Evolutionary conservation across 2,113 vertebrate species (phyloP).

Genomic region (Alouatta palliata): DNA sequence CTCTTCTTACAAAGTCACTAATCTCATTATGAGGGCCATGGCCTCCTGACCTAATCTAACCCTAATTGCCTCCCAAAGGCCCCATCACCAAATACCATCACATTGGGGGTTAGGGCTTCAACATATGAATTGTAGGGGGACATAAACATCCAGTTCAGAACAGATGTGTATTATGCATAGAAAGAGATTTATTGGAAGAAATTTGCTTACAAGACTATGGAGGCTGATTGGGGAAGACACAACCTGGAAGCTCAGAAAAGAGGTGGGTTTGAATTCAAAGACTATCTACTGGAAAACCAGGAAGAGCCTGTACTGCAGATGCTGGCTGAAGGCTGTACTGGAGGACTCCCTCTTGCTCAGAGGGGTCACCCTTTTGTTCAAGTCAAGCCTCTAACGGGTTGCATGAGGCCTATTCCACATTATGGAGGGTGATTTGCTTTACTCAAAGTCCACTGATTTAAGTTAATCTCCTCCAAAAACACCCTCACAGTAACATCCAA

Average conservation of each 20-base stretch:
- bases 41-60: neutral
- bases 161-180: neutral
- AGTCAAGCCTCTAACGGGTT: neutral
- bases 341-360: neutral
- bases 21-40: neutral
- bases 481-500: neutral
- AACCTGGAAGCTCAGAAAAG: neutral
- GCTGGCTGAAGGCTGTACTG: neutral
- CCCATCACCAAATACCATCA: too few relatives aligned
- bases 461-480: neutral
- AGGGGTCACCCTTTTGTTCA: neutral
- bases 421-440: neutral
- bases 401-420: too few relatives aligned
- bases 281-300: neutral
- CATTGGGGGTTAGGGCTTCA: too few relatives aligned
- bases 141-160: too few relatives aligned
- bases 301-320: neutral
- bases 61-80: too few relatives aligned
- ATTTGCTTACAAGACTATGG: neutral
- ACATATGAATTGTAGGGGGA: too few relatives aligned
- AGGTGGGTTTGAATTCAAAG: neutral
- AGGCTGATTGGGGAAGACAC: neutral
- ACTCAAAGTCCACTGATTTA: neutral
- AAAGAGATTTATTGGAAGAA: neutral
- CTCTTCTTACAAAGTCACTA: neutral